Evolutionary conservation across 1,140 invertebrate species (phyloP), one percentile per base, ranked within the genome.

Genomic region (Steinernema feltiae): DNA sequence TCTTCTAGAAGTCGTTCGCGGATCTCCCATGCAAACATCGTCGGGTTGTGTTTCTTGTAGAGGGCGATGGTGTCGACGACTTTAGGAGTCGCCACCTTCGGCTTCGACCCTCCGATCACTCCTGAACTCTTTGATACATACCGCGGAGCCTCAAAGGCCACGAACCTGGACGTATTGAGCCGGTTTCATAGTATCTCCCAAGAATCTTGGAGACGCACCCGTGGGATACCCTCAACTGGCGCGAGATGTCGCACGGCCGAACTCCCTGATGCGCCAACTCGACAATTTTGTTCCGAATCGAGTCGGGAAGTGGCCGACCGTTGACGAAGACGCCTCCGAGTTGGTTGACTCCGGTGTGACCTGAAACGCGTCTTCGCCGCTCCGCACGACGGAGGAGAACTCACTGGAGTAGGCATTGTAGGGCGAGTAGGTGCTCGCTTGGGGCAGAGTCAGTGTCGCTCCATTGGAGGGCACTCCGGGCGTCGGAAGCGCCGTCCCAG

Each of bases 21-120:
- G 84, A 99, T 99, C 88, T 99, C 97, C 97, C 97, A 99, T 1
- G 97, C 97, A 87, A 99, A 99, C 95, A 99, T 98, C 21, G 96
- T 99, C 0, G 97, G 97, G 88, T 99, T 98, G 87, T 98, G 94
- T 76, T 94, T 90, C 87, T 99, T 99, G 90, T 99, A 99, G 80
- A 94, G 93, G 0, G 95, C 93, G 79, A 99, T 99, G 48, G 95
- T 95, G 86, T 98, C 94, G 30, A 99, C 97, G 15, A 99, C 97
- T 69, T 94, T 93, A 0, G 95, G 95, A 0, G 97, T 99, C 1
- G 97, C 97, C 31, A 99, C 97, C 89, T 99, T 99, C 7, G 97
- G 97, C 88, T 99, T 99, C 30, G 94, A 97, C 21, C 97, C 97
- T 1, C 97, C 97, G 84, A 99, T 99, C 35, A 99, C 95, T 2